A percentile compares a stretch with the other conserved stretches of the same genome.
Evolutionary conservation across 2,797 vertebrate species (phyloP).

Genomic region (Anguilla pacifica): DNA sequence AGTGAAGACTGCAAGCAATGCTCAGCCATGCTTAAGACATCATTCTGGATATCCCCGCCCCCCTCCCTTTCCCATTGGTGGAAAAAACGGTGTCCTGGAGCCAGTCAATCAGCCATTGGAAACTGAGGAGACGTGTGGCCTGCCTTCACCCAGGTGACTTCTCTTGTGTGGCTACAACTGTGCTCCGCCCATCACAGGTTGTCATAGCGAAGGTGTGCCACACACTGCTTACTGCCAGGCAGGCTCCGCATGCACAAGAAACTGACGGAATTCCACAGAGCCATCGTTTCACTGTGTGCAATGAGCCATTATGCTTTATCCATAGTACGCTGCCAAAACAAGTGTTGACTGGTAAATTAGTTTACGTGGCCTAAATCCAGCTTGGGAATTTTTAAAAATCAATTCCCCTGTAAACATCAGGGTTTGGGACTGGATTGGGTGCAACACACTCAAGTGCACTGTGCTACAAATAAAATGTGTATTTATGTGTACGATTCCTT

Average conservation of each 20-base stretch:
- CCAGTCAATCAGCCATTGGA: not conserved
- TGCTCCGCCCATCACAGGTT: too few species aligned
- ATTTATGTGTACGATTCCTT: not conserved
- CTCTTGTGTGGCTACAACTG: not conserved
- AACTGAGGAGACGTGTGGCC: not conserved
- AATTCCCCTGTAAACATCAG: not conserved
- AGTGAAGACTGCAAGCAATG: too few species aligned
- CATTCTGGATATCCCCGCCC: not conserved
- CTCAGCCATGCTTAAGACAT: too few species aligned
- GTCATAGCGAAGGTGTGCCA: too few species aligned
- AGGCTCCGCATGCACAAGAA: too few species aligned
- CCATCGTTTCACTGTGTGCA: too few species aligned
- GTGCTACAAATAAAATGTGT: not conserved
- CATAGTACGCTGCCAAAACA: too few species aligned
- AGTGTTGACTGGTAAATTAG: conserved; percentile 6
- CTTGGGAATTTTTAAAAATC: conserved; percentile 12
- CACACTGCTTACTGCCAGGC: too few species aligned
- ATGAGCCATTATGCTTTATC: too few species aligned
- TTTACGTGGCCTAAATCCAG: conserved; percentile 15
- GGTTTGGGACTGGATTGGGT: conserved; percentile 2
- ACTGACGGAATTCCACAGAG: too few species aligned
- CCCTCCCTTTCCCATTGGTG: not conserved
- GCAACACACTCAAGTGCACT: not conserved
- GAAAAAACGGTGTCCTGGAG: not conserved
- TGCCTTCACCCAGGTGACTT: not conserved